Conservation (phyloP, 2,888 invertebrate genomes). For the Pilophorus perplexus region DNA sequence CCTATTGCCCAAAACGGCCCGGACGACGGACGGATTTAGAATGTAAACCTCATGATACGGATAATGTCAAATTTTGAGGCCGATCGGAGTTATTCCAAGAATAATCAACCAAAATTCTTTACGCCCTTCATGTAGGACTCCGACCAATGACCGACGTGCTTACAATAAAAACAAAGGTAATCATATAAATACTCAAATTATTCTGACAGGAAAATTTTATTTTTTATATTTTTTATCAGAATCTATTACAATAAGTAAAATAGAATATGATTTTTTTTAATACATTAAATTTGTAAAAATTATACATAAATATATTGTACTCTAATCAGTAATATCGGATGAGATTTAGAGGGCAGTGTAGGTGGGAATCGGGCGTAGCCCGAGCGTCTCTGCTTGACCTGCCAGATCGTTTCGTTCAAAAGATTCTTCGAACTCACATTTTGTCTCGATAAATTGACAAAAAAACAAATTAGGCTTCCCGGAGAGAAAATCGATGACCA, state of each 20-base stretch:
- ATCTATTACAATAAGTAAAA: slow-evolving; percentile 39
- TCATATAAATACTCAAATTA: neutral
- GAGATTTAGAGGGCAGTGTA: neutral
- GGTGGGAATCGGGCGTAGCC: slow-evolving; percentile 9
- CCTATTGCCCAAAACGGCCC: too few relatives aligned
- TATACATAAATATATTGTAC: slow-evolving; percentile 36
- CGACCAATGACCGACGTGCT: too few relatives aligned
- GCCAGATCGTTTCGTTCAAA: slow-evolving; percentile 47
- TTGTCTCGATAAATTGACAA: neutral
- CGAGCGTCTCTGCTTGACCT: slow-evolving; percentile 17
- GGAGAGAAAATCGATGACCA: too few relatives aligned
- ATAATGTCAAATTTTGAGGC: neutral
- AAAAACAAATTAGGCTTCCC: neutral
- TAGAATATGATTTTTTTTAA: slow-evolving; percentile 26
- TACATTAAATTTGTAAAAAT: slow-evolving; percentile 38
- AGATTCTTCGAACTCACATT: neutral
- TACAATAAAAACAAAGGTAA: neutral
- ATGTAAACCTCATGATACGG: neutral
- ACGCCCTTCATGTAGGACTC: too few relatives aligned
- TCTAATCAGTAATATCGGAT: slow-evolving; percentile 27
- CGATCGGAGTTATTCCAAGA: neutral
- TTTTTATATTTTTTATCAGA: slow-evolving; percentile 34
- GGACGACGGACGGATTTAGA: neutral
- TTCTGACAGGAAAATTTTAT: slow-evolving; percentile 39
- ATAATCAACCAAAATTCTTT: neutral